These are phyloP conservation scores for Darevskia mixta DNA, from an alignment of 2,797 vertebrate species.

Conservation along the genomic window DNA sequence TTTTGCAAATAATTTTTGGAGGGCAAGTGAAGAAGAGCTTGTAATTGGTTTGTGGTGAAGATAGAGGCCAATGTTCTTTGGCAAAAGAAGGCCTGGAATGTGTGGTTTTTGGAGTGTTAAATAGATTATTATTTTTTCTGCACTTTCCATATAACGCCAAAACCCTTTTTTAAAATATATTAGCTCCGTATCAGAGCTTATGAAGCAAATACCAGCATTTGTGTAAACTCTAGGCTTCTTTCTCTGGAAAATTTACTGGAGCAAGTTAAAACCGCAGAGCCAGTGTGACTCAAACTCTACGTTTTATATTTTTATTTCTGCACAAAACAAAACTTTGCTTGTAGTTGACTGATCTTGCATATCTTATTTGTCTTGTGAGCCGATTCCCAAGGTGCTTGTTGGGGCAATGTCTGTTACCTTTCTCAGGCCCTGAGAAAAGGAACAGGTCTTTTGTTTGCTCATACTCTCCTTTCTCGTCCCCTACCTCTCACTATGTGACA, in stretches of 20 bases:
- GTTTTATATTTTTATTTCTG: not conserved
- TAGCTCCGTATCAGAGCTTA: not conserved
- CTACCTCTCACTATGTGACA: not conserved
- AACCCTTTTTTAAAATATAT: not conserved
- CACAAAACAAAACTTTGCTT: no score
- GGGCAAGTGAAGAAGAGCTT: slow-evolving; percentile 10
- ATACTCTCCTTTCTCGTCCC: not conserved
- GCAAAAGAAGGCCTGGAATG: not conserved
- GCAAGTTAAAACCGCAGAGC: not conserved
- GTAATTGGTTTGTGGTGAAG: slow-evolving; percentile 5
- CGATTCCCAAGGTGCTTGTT: not conserved
- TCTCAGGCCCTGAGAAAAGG: not conserved
- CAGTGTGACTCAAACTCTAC: not conserved
- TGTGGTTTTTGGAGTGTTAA: not conserved
- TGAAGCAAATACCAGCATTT: not conserved
- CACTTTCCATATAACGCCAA: not conserved
- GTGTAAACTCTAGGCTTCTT: not conserved
- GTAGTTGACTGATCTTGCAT: not conserved
- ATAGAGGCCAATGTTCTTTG: not conserved
- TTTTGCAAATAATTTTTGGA: slow-evolving; percentile 12
- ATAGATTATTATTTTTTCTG: not conserved
- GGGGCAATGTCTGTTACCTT: no score
- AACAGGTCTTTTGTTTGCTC: not conserved
- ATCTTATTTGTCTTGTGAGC: not conserved
- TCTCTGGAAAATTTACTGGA: not conserved